phyloP scores from a whole-genome alignment of 2,113 vertebrate genomes.

The Chionomys nivalis region DNA sequence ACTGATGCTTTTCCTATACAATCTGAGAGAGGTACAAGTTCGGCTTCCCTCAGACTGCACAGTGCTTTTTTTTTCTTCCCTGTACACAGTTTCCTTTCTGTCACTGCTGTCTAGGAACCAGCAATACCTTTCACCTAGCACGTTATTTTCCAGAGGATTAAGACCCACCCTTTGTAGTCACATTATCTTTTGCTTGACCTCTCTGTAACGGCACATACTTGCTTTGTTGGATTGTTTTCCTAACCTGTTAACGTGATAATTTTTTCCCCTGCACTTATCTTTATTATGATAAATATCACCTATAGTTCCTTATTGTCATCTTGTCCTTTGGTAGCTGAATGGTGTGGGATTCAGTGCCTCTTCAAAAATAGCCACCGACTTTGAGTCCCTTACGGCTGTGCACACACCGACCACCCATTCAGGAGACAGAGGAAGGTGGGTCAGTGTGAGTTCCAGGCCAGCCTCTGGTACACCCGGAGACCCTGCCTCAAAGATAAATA shows the following conservation, averaged over 20 bases:
- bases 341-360: neutral
- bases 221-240: neutral
- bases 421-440: neutral
- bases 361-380: neutral
- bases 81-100: neutral
- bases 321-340: neutral
- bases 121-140: conserved; percentile 5
- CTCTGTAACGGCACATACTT: neutral
- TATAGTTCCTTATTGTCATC: neutral
- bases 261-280: neutral
- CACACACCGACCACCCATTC: too few species aligned
- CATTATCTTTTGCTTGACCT: neutral
- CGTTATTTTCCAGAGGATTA: conserved; percentile 40
- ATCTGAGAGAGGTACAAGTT: neutral
- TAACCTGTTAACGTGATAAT: neutral
- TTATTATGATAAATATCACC: neutral
- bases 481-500: neutral
- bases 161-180: neutral
- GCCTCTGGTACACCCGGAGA: neutral
- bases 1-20: neutral
- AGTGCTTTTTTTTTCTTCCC: fast-evolving
- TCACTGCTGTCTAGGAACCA: neutral
- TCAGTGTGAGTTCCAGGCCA: neutral
- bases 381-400: neutral
- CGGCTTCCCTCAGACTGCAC: neutral